A percentile compares a stretch with the other conserved stretches of the same genome.
These are phyloP conservation scores for Maniola hyperantus DNA, from an alignment of 2,888 invertebrate genomes.

Conservation along the genomic window DNA sequence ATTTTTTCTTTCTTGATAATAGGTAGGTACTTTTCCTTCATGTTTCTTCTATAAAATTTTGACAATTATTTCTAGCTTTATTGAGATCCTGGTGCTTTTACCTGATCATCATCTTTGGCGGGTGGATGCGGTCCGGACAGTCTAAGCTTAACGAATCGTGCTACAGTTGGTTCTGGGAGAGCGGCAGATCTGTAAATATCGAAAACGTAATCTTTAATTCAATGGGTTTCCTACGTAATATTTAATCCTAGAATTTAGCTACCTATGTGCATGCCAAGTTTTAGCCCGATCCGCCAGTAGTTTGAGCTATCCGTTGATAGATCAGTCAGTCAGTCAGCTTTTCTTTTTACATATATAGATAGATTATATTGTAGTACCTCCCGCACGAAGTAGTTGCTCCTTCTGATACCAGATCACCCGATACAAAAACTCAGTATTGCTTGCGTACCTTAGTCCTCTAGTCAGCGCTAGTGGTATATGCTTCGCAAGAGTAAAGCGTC, in stretches of 20 bases:
- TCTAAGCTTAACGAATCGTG: constrained; percentile 89
- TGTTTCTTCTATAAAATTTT: too few relatives aligned
- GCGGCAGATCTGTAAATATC: constrained; percentile 75
- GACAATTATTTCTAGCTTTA: too few relatives aligned
- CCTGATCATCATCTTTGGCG: constrained; percentile 94
- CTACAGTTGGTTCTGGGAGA: constrained; percentile 85
- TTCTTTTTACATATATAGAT: too few relatives aligned
- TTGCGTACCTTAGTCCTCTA: constrained; percentile 64
- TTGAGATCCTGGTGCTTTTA: constrained; percentile 52
- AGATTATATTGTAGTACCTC: too few relatives aligned
- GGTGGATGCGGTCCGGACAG: constrained; percentile 90
- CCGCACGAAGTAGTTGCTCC: constrained; percentile 77
- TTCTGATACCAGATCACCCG: constrained; percentile 74
- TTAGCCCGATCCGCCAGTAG: too few relatives aligned
- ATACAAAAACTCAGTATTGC: constrained; percentile 63
- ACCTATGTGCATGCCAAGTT: too few relatives aligned
- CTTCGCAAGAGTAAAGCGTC: constrained; percentile 68
- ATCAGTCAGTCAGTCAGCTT: too few relatives aligned
- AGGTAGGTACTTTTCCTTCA: too few relatives aligned
- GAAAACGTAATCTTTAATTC: not conserved
- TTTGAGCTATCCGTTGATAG: too few relatives aligned
- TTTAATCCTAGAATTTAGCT: too few relatives aligned
- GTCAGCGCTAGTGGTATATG: constrained; percentile 70
- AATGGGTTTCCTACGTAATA: not conserved
- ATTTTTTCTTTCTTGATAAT: too few relatives aligned